Percentiles rank a stretch among this genome's conserved stretches.
Conservation (phyloP, 2,113 vertebrate species). For the Nesospiza acunhae region DNA sequence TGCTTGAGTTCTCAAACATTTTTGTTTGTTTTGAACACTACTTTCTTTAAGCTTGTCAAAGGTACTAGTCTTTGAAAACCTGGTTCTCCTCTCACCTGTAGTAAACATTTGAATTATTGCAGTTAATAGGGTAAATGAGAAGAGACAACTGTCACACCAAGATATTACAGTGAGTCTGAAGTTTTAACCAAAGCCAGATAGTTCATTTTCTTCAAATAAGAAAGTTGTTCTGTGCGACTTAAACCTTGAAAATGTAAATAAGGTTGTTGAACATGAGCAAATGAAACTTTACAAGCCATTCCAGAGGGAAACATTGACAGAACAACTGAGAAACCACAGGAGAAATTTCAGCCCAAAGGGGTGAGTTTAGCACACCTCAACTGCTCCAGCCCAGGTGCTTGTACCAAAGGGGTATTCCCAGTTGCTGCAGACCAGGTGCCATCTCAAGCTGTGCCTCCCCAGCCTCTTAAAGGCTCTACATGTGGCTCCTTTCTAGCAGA, state of each 20-base stretch:
- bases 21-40: neutral
- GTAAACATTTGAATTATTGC: conserved; percentile 16
- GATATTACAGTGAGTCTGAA: neutral
- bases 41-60: neutral
- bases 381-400: conserved; percentile 37
- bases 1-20: neutral
- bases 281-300: conserved; percentile 45
- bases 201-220: conserved; percentile 19
- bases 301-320: conserved; percentile 29
- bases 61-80: conserved; percentile 5
- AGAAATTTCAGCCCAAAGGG: conserved; percentile 58
- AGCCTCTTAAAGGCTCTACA: neutral
- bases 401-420: conserved; percentile 16
- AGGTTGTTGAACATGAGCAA: conserved; percentile 29
- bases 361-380: conserved; percentile 36
- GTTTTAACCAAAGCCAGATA: conserved; percentile 10
- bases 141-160: neutral
- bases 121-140: conserved; percentile 18
- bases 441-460: conserved; percentile 11
- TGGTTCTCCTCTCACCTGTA: neutral
- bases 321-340: conserved; percentile 46
- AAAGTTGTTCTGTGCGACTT: neutral
- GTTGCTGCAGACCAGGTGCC: conserved; percentile 34
- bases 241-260: conserved; percentile 36
- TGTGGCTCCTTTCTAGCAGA: conserved; percentile 12